These are phyloP conservation scores for Micrasema longulum DNA, from an alignment of 1,140 invertebrate genomes.

Conservation along the genomic window DNA sequence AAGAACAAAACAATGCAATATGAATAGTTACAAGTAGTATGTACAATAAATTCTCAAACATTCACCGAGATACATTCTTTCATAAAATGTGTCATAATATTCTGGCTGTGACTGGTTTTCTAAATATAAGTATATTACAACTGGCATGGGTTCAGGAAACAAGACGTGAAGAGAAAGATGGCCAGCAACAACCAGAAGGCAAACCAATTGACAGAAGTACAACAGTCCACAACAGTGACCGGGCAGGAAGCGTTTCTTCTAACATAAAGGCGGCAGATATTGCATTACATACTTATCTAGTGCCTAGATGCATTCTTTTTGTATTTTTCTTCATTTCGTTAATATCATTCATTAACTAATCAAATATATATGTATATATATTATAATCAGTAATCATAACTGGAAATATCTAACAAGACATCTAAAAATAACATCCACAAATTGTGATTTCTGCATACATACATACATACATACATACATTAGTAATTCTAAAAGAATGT, in stretches of 20 bases:
- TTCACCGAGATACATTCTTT: slow-evolving; percentile 45
- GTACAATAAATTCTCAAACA: slow-evolving; percentile 50
- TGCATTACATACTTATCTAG: slow-evolving; percentile 50
- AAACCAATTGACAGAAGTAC: slow-evolving; percentile 42
- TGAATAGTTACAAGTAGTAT: slow-evolving; percentile 52
- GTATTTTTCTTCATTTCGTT: slow-evolving; percentile 39
- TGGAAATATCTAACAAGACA: slow-evolving; percentile 53
- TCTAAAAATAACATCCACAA: slow-evolving; percentile 52
- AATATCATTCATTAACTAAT: slow-evolving; percentile 46
- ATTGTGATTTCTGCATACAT: slow-evolving; percentile 46
- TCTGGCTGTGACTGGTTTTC: slow-evolving; percentile 8
- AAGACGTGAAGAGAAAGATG: too few species aligned
- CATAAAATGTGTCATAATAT: background rate
- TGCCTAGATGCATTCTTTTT: slow-evolving; percentile 49
- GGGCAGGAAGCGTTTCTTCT: slow-evolving; percentile 50
- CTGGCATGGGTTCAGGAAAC: too few species aligned
- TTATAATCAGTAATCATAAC: slow-evolving; percentile 49
- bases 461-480: slow-evolving; percentile 36
- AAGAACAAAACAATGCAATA: slow-evolving; percentile 53
- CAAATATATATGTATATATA: slow-evolving; percentile 28
- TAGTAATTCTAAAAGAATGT: slow-evolving; percentile 40
- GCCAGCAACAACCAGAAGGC: slow-evolving; percentile 13
- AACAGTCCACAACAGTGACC: slow-evolving; percentile 37
- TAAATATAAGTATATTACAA: background rate
- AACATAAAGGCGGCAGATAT: slow-evolving; percentile 50